Conservation (phyloP, 2,113 vertebrate genomes). For the Mesitornis unicolor region DNA sequence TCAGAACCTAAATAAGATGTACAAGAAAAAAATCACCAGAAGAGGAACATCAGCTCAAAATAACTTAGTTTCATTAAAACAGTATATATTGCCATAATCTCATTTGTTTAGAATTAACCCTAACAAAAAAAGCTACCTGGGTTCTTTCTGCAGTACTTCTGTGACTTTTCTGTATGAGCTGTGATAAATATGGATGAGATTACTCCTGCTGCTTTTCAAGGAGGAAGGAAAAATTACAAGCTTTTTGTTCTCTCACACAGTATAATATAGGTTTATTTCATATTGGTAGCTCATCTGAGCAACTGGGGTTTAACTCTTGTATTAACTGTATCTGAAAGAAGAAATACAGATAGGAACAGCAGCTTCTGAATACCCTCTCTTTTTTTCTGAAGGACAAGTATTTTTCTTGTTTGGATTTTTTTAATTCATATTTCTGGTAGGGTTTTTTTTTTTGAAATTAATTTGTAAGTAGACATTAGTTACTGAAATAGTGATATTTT, state of each 20-base stretch:
- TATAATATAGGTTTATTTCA: neutral
- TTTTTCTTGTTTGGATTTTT: neutral
- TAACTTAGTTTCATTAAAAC: neutral
- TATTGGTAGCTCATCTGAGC: neutral
- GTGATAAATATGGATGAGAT: neutral
- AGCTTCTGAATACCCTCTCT: neutral
- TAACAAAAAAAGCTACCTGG: neutral
- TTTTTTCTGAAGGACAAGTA: neutral
- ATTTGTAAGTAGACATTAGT: neutral
- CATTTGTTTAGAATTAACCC: neutral
- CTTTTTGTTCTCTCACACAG: neutral
- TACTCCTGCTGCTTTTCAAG: neutral
- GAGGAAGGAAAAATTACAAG: neutral
- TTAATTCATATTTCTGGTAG: neutral
- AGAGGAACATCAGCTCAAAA: neutral
- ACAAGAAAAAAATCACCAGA: neutral
- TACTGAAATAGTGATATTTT: neutral
- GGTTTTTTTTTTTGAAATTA: neutral
- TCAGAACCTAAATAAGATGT: neutral
- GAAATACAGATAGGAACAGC: neutral
- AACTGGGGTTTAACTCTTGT: neutral
- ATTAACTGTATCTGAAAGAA: neutral
- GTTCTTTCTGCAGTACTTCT: neutral
- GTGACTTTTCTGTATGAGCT: neutral
- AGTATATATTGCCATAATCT: neutral